These are phyloP conservation scores for Patella caerulea DNA, from an alignment of 2,888 invertebrate species.

Conservation along the genomic window DNA sequence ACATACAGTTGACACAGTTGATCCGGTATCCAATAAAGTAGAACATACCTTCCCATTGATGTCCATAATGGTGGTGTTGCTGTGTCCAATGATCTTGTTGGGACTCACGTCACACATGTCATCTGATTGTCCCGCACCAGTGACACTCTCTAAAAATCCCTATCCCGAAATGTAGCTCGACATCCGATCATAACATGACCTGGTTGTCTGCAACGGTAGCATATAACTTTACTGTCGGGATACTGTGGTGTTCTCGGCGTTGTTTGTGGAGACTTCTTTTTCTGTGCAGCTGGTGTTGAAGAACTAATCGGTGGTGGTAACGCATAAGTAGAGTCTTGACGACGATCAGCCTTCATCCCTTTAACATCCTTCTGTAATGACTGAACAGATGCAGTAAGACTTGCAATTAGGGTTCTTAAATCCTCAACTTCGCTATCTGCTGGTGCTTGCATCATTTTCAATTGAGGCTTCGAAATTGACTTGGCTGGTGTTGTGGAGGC, in stretches of 20 bases:
- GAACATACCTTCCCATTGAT: neutral
- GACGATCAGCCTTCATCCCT: conserved; percentile 1
- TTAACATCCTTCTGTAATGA: conserved; percentile 1
- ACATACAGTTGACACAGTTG: conserved; percentile 1
- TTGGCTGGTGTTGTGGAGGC: conserved; percentile 1
- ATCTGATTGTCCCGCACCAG: conserved; percentile 3
- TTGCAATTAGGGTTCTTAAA: neutral
- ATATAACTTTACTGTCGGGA: neutral
- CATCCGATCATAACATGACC: neutral
- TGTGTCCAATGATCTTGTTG: neutral
- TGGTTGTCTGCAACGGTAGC: neutral
- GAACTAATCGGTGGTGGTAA: conserved; percentile 1
- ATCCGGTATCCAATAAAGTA: neutral
- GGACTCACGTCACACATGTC: neutral
- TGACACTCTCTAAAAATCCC: conserved; percentile 1
- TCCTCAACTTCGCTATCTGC: neutral
- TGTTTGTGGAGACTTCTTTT: neutral
- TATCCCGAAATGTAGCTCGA: neutral
- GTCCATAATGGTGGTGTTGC: neutral
- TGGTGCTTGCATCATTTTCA: conserved; percentile 6
- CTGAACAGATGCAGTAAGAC: neutral
- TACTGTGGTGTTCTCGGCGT: neutral
- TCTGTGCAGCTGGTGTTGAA: neutral
- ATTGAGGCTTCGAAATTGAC: neutral
- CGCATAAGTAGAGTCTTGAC: neutral